Evolutionary conservation across 2,888 invertebrate species (phyloP), one percentile per base, ranked within the genome.

Genomic region (Yponomeuta sedellus): DNA sequence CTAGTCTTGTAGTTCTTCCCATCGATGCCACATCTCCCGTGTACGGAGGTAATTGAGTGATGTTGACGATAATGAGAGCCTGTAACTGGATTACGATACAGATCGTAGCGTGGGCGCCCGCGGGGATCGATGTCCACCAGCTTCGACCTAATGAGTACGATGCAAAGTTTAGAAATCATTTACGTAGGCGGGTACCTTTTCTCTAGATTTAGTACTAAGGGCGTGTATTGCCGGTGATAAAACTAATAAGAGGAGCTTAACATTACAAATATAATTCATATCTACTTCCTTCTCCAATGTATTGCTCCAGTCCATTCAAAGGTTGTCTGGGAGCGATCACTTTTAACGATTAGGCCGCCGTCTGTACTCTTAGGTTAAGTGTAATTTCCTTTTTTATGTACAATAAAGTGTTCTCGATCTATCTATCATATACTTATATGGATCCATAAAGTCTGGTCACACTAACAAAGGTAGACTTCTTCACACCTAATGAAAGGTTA

Each of bases 11-110:
- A 52, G 44, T 52, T 52, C 44, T 52, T 52, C 44, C 44, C 44
- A 52, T 52, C 44, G 44, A 52, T 52, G 44, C 44, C 16, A 12
- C 44, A 52, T 52, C 44, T 61, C 44, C 61, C 57, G 63, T 68
- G 68, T 67, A 59, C 12, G 19, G 63, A 63, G 72, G 69, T 72
- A 72, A 72, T 72, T 70, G 72, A 72, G 71, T 68, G 66, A 70
- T 72, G 69, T 72, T 67, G 69, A 68, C 61, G 69, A 66, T 70
- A 69, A 67, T 69, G 70, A 69, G 69, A 65, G 61, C 56, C 40
- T 61, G 68, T 69, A 66, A 68, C 39, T 64, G 22, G 66, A 67
- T 69, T 66, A 66, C 63, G 59, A 56, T 61, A 61, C 61, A 64
- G 44, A 65, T 65, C 62, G 11, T 40, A n/a, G 63, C 61, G 63